phyloP scores from a whole-genome alignment of 2,797 vertebrate genomes.

The Taenioides sp. region DNA sequence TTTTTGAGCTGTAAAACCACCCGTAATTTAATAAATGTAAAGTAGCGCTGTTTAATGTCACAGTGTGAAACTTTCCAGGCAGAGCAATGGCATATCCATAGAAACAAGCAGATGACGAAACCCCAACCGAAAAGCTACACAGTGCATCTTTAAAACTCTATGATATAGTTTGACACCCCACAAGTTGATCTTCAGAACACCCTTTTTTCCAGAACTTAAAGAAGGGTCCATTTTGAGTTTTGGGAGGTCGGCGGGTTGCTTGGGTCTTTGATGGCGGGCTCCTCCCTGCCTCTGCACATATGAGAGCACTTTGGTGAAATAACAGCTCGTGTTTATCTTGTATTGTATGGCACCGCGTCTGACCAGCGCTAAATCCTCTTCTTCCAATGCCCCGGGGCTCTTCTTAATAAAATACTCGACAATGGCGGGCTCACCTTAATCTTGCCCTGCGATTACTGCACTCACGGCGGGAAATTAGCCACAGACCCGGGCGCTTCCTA shows the following conservation, averaged over 20 bases:
- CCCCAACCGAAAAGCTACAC: too few relatives aligned
- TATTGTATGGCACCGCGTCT: slow-evolving; percentile 86
- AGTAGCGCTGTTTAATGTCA: too few relatives aligned
- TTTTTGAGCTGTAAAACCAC: too few relatives aligned
- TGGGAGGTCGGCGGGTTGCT: slow-evolving; percentile 44
- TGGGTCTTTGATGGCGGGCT: slow-evolving; percentile 76
- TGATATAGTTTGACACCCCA: slow-evolving; percentile 70
- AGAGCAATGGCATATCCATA: too few relatives aligned
- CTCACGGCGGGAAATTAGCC: slow-evolving; percentile 81
- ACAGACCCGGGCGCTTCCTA: slow-evolving; percentile 64
- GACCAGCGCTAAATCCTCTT: slow-evolving; percentile 82
- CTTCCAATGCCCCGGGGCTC: slow-evolving; percentile 79
- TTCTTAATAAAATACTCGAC: slow-evolving; percentile 86
- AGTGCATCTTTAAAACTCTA: slow-evolving; percentile 48
- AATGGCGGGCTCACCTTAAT: slow-evolving; percentile 85
- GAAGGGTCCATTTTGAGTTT: slow-evolving; percentile 68
- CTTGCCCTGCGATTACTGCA: slow-evolving; percentile 81
- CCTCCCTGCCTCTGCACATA: slow-evolving; percentile 73
- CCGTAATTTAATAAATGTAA: too few relatives aligned
- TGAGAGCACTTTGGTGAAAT: slow-evolving; percentile 86
- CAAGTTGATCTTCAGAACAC: slow-evolving; percentile 65
- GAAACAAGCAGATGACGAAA: too few relatives aligned
- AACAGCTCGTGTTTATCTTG: slow-evolving; percentile 87
- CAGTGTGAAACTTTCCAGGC: too few relatives aligned
- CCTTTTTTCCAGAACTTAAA: slow-evolving; percentile 49